phyloP scores from a whole-genome alignment of 2,888 invertebrate species.

The Clostera curtula region DNA sequence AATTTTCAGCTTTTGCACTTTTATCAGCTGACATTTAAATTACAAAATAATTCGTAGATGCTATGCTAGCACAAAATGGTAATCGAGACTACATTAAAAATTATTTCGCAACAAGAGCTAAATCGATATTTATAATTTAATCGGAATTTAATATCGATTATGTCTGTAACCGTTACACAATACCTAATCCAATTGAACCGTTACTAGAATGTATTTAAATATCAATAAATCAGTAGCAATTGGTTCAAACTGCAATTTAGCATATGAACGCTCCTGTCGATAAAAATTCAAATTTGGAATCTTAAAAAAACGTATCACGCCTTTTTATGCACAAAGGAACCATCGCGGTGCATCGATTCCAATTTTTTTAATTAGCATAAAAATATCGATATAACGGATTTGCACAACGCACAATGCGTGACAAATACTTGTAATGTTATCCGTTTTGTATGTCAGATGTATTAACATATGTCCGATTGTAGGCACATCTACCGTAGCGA shows the following conservation, averaged over 20 bases:
- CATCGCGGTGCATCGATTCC: slow-evolving; percentile 37
- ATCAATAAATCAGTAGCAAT: slow-evolving; percentile 28
- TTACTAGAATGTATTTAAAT: slow-evolving; percentile 29
- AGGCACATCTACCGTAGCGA: slow-evolving; percentile 21
- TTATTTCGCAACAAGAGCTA: no score
- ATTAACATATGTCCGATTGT: slow-evolving; percentile 49
- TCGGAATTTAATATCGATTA: no score
- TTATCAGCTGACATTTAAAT: no score
- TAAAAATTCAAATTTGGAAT: slow-evolving; percentile 23
- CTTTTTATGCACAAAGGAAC: slow-evolving; percentile 38
- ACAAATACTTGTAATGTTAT: slow-evolving; percentile 59
- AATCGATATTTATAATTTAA: no score
- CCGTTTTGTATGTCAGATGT: slow-evolving; percentile 46
- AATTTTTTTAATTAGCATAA: slow-evolving; percentile 48
- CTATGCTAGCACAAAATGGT: no score
- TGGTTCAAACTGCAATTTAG: slow-evolving; percentile 18
- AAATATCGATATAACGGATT: slow-evolving; percentile 64
- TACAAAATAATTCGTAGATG: no score
- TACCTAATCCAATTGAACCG: slow-evolving; percentile 15
- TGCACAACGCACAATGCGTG: slow-evolving; percentile 52
- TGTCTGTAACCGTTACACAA: no score
- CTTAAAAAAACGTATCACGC: slow-evolving; percentile 29
- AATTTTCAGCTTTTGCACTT: no score
- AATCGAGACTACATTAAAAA: no score
- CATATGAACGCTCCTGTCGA: slow-evolving; percentile 22